Conservation (phyloP, 2,888 invertebrate species). For the Drosophila robusta region DNA sequence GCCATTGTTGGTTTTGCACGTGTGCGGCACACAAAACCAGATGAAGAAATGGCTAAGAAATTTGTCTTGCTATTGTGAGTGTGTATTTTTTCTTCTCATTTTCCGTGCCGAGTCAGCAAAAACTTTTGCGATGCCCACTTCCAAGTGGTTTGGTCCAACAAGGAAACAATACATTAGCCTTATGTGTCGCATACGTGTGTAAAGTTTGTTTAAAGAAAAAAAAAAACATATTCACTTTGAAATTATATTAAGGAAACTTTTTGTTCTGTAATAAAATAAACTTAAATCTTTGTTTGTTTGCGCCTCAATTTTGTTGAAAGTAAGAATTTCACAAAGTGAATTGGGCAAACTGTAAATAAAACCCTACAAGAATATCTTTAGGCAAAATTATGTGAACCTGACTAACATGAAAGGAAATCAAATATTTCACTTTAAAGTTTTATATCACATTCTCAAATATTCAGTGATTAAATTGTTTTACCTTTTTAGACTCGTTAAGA, state of each 20-base stretch:
- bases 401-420: neutral
- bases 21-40: slow-evolving; percentile 53
- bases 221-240: neutral
- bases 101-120: slow-evolving; percentile 40
- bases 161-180: slow-evolving; percentile 44
- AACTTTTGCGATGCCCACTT: slow-evolving; percentile 32
- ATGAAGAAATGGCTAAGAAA: slow-evolving; percentile 39
- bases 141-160: slow-evolving; percentile 25
- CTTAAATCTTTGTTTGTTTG: slow-evolving; percentile 4
- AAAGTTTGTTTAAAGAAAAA: neutral
- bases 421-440: neutral
- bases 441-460: no score
- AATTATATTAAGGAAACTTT: slow-evolving; percentile 41
- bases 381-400: neutral
- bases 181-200: neutral
- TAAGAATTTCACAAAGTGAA: neutral
- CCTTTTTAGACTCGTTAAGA: no score
- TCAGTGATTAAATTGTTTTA: no score
- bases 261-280: slow-evolving; percentile 8
- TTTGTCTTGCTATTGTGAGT: slow-evolving; percentile 43
- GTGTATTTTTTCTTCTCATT: slow-evolving; percentile 21
- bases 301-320: neutral
- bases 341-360: neutral
- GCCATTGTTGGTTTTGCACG: slow-evolving; percentile 58
- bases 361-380: neutral